Evolutionary conservation across 2,113 vertebrate species (phyloP).

Genomic region (Cryptotis parvus): DNA sequence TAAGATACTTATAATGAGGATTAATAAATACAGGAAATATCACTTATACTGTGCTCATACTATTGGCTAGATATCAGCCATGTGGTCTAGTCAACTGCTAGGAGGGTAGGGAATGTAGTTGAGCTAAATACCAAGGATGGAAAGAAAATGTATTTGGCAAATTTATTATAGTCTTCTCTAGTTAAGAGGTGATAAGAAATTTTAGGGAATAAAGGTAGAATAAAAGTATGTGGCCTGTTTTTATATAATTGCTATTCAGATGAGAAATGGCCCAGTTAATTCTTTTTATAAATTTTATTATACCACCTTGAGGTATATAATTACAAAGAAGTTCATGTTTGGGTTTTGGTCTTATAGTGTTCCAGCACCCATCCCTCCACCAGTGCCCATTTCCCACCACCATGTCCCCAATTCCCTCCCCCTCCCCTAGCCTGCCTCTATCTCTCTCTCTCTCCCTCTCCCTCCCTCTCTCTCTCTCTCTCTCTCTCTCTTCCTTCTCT

Average conservation of each 20-base stretch:
- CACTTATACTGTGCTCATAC: not conserved
- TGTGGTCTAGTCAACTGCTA: not conserved
- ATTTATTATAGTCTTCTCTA: slow-evolving; percentile 32
- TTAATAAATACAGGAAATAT: slow-evolving; percentile 34
- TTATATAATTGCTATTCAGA: slow-evolving; percentile 22
- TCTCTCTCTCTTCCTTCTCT: too few species aligned
- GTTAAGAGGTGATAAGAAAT: slow-evolving; percentile 9
- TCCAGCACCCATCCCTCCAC: too few species aligned
- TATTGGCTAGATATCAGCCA: not conserved
- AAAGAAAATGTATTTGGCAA: slow-evolving; percentile 47
- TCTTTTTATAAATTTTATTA: slow-evolving; percentile 47
- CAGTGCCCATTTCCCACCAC: too few species aligned
- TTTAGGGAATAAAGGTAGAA: slow-evolving; percentile 42
- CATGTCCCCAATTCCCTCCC: too few species aligned
- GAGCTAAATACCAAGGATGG: not conserved
- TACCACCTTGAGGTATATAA: too few species aligned
- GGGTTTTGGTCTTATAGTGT: too few species aligned
- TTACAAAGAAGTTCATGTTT: too few species aligned
- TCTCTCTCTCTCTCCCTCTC: too few species aligned
- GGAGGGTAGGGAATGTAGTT: not conserved
- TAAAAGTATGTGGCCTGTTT: slow-evolving; percentile 41
- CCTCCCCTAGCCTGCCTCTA: too few species aligned
- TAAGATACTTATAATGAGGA: not conserved
- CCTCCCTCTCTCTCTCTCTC: too few species aligned
- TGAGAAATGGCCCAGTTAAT: not conserved